phyloP scores from a whole-genome alignment of 2,888 invertebrate genomes.

The Pseudoips prasinana region DNA sequence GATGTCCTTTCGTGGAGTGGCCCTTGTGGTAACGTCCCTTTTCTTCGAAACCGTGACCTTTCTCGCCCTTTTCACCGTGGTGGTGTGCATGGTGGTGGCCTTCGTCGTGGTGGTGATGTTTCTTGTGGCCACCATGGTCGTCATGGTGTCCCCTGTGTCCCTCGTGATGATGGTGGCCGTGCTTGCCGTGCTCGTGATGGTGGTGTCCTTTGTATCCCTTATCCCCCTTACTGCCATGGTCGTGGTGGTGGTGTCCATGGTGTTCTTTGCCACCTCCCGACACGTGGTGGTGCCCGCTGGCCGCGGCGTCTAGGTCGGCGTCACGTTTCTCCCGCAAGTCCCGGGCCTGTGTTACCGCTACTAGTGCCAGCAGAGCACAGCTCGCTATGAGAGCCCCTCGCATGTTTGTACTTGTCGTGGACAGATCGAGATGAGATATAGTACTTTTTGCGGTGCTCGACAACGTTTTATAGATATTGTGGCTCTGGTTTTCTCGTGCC shows the following conservation, averaged over 20 bases:
- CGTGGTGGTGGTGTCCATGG: constrained; percentile 83
- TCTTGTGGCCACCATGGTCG: constrained; percentile 84
- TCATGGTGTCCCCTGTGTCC: constrained; percentile 82
- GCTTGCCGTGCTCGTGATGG: constrained; percentile 84
- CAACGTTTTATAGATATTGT: constrained; percentile 72
- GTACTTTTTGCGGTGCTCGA: constrained; percentile 43
- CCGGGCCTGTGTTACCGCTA: constrained; percentile 67
- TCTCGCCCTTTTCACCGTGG: constrained; percentile 85
- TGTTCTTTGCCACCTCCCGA: constrained; percentile 84
- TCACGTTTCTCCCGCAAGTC: constrained; percentile 67
- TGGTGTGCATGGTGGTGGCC: constrained; percentile 84
- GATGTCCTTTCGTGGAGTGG: constrained; percentile 92
- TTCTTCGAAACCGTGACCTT: constrained; percentile 78
- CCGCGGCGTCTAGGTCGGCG: constrained; percentile 79
- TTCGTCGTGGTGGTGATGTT: constrained; percentile 84
- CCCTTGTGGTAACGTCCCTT: constrained; percentile 90
- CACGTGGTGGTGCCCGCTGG: constrained; percentile 60
- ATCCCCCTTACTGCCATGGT: constrained; percentile 85
- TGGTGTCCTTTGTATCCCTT: constrained; percentile 87
- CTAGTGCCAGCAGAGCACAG: constrained; percentile 55
- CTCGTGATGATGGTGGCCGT: constrained; percentile 88
- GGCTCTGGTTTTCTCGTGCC: constrained; percentile 57
- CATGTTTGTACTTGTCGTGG: constrained; percentile 53
- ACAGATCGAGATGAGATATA: constrained; percentile 52
- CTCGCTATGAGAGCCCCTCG: constrained; percentile 54